Evolutionary conservation across 1,140 invertebrate species (phyloP), one percentile per base, ranked within the genome.

Genomic region (Tigriopus japonicus): DNA sequence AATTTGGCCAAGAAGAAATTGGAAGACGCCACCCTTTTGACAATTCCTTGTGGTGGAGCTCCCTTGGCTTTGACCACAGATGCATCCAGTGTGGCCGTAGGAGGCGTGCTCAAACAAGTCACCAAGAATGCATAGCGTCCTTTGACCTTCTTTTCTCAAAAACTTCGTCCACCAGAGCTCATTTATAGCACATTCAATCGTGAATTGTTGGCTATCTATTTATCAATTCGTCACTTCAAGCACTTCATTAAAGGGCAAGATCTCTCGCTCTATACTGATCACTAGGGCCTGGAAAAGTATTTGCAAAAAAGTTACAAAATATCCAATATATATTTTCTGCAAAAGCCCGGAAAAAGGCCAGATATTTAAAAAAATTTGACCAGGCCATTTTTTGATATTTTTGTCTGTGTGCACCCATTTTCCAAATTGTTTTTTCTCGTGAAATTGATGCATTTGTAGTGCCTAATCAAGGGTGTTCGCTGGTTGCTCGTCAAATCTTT

Each of bases 201-300:
- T 3, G 56, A 64, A 64, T 59, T 64, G 9, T 42, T 64, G 5
- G 63, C 63, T 42, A 52, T 63, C 1, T 64, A 64, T 52, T 52
- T 62, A 1, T 14, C 63, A 0, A 59, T 64, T 40, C 41, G 52
- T 17, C 49, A 62, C 9, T 64, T 64, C 17, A 40, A 49, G 17
- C 42, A 42, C 53, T 43, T 64, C 6, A 10, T 64, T 15, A 54
- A 64, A 13, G 42, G 63, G 1, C 56, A 54, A 12, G 5, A 19
- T 0, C 19, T 64, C 1, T 52, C 24, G 1, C n/a, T 64, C 3
- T 64, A 64, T 42, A 63, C 62, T 5, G 62, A 63, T 63, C 62
- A 63, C 49, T n/a, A n/a, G n/a, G n/a, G n/a, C n/a, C n/a, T n/a
- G n/a, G n/a, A n/a, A n/a, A n/a, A n/a, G n/a, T n/a, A n/a, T n/a